phyloP scores from a whole-genome alignment of 2,113 vertebrate genomes.

The Heterotilapia buettikoferi region DNA sequence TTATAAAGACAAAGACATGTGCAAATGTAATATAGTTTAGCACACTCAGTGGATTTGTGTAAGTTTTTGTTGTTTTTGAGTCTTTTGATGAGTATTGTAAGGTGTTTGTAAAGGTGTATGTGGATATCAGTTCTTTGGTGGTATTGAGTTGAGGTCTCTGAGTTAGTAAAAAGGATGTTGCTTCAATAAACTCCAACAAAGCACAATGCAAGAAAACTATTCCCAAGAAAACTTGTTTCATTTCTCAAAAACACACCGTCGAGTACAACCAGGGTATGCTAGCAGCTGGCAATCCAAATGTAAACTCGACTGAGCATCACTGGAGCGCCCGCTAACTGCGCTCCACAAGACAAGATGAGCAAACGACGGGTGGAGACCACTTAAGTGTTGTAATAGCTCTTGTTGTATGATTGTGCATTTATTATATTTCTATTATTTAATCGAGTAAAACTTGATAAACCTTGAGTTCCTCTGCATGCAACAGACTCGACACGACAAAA shows the following conservation, averaged over 20 bases:
- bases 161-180: too few relatives aligned
- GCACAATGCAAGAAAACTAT: background rate
- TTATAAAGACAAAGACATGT: background rate
- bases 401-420: background rate
- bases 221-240: background rate
- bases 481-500: background rate
- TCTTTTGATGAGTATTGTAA: background rate
- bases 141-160: accelerated
- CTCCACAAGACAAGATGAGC: background rate
- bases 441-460: background rate
- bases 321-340: background rate
- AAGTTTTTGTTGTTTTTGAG: background rate
- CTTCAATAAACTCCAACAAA: background rate
- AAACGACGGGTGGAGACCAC: background rate
- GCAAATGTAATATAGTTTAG: background rate
- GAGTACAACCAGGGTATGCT: background rate
- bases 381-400: background rate
- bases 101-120: background rate
- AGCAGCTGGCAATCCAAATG: background rate
- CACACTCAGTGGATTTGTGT: background rate
- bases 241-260: background rate
- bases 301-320: background rate
- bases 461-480: background rate
- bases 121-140: background rate
- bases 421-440: background rate